Evolutionary conservation across 2,113 vertebrate species (phyloP), one percentile per base, ranked within the genome.

Genomic region (Turdus rufiventris): DNA sequence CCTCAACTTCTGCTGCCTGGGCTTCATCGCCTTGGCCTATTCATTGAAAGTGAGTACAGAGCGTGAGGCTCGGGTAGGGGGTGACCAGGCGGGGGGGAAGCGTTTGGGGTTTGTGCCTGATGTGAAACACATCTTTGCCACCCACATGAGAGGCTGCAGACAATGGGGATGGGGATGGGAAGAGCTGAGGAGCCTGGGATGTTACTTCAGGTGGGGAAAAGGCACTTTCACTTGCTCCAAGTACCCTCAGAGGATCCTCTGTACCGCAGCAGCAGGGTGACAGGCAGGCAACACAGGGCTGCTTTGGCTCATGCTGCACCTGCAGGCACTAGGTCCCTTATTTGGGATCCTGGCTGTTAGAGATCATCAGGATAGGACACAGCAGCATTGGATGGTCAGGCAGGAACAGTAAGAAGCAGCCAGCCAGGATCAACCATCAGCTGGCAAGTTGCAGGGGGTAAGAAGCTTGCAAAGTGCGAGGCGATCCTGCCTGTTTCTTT

Each of bases 1-100:
- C 98, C 98, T 98, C 97, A 98, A 98, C 96, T 98, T 98, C 97
- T 98, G 98, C 97, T 98, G 98, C 91, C 97, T 98, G 18, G 98
- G 98, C 83, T 98, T 98, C 97, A 98, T 98, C 18, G 98, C 98
- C 33, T 91, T 98, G 96, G 98, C 98, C 94, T 98, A 98, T 97
- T 98, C 98, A 13, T 54, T 98, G 88, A 98, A 98, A 94, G 98
- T 98, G 96, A 97, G 98, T 96, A 83, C 26, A 0, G 57, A 89
- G 54, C 12, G 1, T 2, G 1, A 33, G 47, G 40, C 67, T 14
- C 0, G 2, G 61, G 15, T 4, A 4, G 10, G 33, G 87, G 75
- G 15, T 20, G 67, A 23, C 54, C 0, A 1, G 47, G 34, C 40
- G 5, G 23, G 14, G 38, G 25, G 43, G 12, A 43, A 48, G 36